Evolutionary conservation across 2,888 invertebrate species (phyloP).

Genomic region (Cataglyphis altisquamis): DNA sequence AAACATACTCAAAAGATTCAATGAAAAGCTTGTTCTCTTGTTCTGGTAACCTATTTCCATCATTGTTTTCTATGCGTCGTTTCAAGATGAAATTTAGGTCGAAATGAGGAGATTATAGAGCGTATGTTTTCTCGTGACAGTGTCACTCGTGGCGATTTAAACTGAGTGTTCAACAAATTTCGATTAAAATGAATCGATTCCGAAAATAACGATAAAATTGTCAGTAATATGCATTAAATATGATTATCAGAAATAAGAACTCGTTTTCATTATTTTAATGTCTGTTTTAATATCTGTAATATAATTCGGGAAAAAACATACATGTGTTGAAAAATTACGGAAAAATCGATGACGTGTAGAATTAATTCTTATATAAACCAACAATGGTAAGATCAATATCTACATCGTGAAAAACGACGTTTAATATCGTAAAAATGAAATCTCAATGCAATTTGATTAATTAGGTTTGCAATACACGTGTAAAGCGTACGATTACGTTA

Average conservation of each 20-base stretch:
- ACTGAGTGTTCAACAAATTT: conserved; percentile 51
- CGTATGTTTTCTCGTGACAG: conserved; percentile 39
- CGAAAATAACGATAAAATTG: conserved; percentile 27
- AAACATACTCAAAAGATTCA: conserved; percentile 68
- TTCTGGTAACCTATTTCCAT: conserved; percentile 65
- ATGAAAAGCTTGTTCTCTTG: conserved; percentile 62
- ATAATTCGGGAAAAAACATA: background rate
- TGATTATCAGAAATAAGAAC: background rate
- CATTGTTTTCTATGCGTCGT: conserved; percentile 56
- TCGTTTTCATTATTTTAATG: background rate
- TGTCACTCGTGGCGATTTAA: conserved; percentile 42
- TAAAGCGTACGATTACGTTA: background rate
- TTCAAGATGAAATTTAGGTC: conserved; percentile 59
- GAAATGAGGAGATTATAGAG: conserved; percentile 39
- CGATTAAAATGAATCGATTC: conserved; percentile 42
- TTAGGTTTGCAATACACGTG: conserved; percentile 30
- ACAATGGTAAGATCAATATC: background rate
- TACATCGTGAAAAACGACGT: background rate
- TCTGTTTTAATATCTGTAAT: background rate
- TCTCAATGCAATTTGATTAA: conserved; percentile 36
- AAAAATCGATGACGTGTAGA: background rate
- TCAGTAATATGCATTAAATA: conserved; percentile 14
- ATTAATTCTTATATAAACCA: background rate
- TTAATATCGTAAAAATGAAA: background rate
- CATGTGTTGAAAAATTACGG: background rate